phyloP scores from a whole-genome alignment of 2,888 invertebrate species.

The Acholoe squamosa region DNA sequence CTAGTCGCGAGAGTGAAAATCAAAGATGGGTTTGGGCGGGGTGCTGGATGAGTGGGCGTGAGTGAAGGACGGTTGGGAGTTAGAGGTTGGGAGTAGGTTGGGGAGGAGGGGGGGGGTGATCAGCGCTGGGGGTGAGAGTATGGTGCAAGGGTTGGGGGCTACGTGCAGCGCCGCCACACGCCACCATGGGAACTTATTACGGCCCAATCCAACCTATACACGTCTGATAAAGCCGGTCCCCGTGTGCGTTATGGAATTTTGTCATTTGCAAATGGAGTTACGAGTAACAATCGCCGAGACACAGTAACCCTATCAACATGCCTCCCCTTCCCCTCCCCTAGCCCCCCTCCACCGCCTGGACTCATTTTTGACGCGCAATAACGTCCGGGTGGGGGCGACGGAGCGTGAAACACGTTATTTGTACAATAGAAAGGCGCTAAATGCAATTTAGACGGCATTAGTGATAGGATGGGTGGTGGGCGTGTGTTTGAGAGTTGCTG shows the following conservation, averaged over 20 bases:
- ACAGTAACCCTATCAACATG: slow-evolving; percentile 10
- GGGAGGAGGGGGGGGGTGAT: not conserved
- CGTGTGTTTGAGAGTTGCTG: slow-evolving; percentile 18
- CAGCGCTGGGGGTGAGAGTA: not conserved
- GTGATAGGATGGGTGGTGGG: slow-evolving; percentile 27
- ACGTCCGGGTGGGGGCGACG: slow-evolving; percentile 11
- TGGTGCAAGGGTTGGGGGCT: not conserved
- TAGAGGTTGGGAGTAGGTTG: not conserved
- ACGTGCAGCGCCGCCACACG: not conserved
- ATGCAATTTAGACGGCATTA: slow-evolving; percentile 59
- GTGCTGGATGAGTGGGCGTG: not conserved
- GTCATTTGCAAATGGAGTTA: slow-evolving; percentile 64
- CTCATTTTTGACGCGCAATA: slow-evolving; percentile 21
- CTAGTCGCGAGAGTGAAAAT: slow-evolving; percentile 46
- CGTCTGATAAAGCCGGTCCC: slow-evolving; percentile 36
- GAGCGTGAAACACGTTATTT: slow-evolving; percentile 62
- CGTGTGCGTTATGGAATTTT: slow-evolving; percentile 63
- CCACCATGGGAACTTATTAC: slow-evolving; percentile 51
- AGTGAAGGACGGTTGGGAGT: not conserved
- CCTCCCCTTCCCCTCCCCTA: slow-evolving; percentile 13
- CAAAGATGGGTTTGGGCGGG: too few species aligned
- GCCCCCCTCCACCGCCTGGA: not conserved
- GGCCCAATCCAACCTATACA: slow-evolving; percentile 56
- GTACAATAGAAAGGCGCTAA: slow-evolving; percentile 60
- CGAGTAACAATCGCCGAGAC: slow-evolving; percentile 65